Percentiles rank a stretch among this genome's conserved stretches.
Conservation (phyloP, 2,888 invertebrate genomes). For the Drosophila suboccidentalis region DNA sequence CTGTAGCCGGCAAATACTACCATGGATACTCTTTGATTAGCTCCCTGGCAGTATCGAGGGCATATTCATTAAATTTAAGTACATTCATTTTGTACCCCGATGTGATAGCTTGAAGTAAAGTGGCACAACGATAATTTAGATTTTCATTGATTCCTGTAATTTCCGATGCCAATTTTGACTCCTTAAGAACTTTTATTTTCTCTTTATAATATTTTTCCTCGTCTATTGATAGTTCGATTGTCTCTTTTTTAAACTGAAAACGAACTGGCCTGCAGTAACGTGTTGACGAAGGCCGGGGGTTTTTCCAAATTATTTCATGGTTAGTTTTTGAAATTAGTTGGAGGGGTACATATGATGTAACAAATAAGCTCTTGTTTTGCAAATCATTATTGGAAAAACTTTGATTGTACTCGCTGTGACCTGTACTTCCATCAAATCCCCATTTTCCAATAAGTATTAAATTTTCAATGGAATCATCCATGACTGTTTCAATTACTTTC, state of each 20-base stretch:
- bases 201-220: too few species aligned
- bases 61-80: constrained; percentile 1
- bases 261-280: too few species aligned
- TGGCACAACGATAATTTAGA: background rate
- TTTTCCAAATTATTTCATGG: too few species aligned
- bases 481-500: background rate
- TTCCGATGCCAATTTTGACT: background rate
- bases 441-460: constrained; percentile 2
- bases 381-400: background rate
- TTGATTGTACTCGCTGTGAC: background rate
- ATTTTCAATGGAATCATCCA: background rate
- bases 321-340: too few species aligned
- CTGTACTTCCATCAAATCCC: constrained; percentile 2
- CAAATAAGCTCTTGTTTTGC: background rate
- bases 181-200: background rate
- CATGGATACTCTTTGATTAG: background rate
- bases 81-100: background rate
- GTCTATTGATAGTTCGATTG: too few species aligned
- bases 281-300: too few species aligned
- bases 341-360: background rate
- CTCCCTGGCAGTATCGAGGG: constrained; percentile 2
- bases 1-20: constrained; percentile 6
- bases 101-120: background rate
- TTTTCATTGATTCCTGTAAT: constrained; percentile 11
- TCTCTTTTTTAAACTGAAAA: too few species aligned